Evolutionary conservation across 2,113 vertebrate species (phyloP).

Genomic region (Eleginops maclovinus): DNA sequence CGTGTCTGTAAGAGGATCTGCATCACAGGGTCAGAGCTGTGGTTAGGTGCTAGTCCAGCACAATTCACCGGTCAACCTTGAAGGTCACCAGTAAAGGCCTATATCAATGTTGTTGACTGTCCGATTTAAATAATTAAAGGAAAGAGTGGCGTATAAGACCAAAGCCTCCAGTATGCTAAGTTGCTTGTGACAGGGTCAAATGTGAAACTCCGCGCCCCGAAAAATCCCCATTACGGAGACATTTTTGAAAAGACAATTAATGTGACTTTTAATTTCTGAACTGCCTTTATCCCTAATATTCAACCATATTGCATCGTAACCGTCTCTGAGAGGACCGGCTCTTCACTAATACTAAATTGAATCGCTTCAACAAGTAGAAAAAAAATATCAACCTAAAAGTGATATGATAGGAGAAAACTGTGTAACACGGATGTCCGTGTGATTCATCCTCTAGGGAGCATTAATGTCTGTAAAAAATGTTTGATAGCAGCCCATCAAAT

Average conservation of each 20-base stretch:
- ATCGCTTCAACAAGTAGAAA: neutral
- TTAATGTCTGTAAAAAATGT: too few species aligned
- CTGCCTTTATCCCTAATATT: neutral
- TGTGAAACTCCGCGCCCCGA: too few species aligned
- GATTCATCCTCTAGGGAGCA: neutral
- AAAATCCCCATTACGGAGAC: too few species aligned
- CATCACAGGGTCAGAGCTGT: constrained; percentile 16
- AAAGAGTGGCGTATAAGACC: neutral
- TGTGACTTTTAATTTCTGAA: neutral
- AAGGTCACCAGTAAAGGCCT: constrained; percentile 31
- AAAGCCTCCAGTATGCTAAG: neutral
- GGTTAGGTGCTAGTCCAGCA: constrained; percentile 40
- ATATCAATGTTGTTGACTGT: neutral
- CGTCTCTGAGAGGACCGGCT: too few species aligned
- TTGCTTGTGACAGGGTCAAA: too few species aligned
- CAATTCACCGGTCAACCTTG: constrained; percentile 41
- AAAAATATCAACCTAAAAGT: neutral
- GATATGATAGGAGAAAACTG: neutral
- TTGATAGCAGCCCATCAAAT: neutral
- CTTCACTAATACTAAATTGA: neutral
- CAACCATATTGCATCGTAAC: neutral
- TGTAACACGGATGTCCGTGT: neutral
- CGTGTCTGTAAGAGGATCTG: constrained; percentile 44
- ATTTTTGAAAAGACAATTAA: neutral
- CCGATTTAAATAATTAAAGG: constrained; percentile 1